A percentile compares a stretch with the other conserved stretches of the same genome.
Conservation (phyloP, 2,888 invertebrate genomes). For the Pecten maximus region DNA sequence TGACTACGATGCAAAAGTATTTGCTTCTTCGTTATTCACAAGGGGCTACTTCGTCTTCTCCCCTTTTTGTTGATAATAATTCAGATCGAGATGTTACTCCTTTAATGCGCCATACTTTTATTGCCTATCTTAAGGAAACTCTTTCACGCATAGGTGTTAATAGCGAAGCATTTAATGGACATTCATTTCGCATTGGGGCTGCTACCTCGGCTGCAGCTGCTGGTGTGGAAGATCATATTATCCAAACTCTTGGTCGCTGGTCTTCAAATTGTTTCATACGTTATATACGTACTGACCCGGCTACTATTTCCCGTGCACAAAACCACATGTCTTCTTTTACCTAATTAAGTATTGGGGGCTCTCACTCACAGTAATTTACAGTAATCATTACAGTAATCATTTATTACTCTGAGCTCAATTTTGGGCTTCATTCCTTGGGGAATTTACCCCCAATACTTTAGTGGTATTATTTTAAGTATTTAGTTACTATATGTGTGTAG, state of each 20-base stretch:
- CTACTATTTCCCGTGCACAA: not conserved
- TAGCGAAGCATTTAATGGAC: constrained; percentile 33
- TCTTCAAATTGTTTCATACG: not conserved
- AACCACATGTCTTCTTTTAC: not conserved
- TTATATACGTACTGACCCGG: not conserved
- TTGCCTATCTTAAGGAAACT: not conserved
- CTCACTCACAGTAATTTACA: not conserved
- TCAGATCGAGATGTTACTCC: not conserved
- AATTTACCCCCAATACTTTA: not conserved
- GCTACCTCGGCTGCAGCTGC: constrained; percentile 44
- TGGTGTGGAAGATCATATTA: constrained; percentile 46
- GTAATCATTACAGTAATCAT: too few relatives aligned
- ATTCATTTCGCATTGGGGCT: constrained; percentile 43
- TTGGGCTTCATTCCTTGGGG: not conserved
- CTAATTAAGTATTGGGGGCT: not conserved
- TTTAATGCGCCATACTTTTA: not conserved
- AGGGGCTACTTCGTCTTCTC: not conserved
- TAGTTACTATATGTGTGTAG: too few relatives aligned
- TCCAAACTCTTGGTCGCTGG: constrained; percentile 41
- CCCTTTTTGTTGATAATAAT: not conserved
- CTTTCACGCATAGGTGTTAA: not conserved
- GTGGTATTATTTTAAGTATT: too few relatives aligned
- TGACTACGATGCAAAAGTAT: not conserved
- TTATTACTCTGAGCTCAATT: not conserved
- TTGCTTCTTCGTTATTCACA: not conserved